Base-by-base conservation (phyloP, 2,113 vertebrate genomes). In the Daubentonia madagascariensis region DNA sequence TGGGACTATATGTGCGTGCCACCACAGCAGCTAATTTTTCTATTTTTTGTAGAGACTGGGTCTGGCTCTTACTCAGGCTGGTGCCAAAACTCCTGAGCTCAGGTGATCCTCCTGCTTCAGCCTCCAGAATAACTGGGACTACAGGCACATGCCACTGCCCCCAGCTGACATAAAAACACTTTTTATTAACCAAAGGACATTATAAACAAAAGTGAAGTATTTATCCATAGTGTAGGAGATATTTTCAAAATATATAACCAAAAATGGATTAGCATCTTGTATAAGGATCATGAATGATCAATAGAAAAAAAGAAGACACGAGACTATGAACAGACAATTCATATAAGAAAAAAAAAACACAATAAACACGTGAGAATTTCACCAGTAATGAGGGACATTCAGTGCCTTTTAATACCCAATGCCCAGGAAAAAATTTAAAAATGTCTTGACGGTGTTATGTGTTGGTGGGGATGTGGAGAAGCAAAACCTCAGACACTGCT, bases 371-470 rank as follows among this genome's bases (percentile, higher is more conserved):
- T 23, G 8, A 68, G 63, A 54, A 65, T 17, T 20, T 32, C 45
- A 22, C 35, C 0, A 1, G 76, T 1, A 43, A 65, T 5, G 22
- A 12, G n/a, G 48, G 76, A 54, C 45, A 16, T 0, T 6, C 30
- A 4, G 50, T 2, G 20, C 50, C 30, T 54, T 4, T 13, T 2
- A 8, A 78, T 20, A 20, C 76, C 45, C 40, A 5, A 32, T 12
- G 45, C 12, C 20, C 30, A 20, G 6, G 16, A 50, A 32, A 79
- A 57, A 30, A 32, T 4, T 57, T 5, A 12, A 7, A 43, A 6
- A 32, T 35, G 37, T 48, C 63, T 18, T 11, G 57, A n/a, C 22
- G 37, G 8, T 3, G 67, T 35, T 8, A 2, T 1, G 11, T 13
- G 12, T 18, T 8, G 10, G 6, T 23, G 23, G 40, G 6, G 18